These are phyloP conservation scores for Ptyas mucosa DNA, from an alignment of 2,113 vertebrate genomes.

Conservation along the genomic window DNA sequence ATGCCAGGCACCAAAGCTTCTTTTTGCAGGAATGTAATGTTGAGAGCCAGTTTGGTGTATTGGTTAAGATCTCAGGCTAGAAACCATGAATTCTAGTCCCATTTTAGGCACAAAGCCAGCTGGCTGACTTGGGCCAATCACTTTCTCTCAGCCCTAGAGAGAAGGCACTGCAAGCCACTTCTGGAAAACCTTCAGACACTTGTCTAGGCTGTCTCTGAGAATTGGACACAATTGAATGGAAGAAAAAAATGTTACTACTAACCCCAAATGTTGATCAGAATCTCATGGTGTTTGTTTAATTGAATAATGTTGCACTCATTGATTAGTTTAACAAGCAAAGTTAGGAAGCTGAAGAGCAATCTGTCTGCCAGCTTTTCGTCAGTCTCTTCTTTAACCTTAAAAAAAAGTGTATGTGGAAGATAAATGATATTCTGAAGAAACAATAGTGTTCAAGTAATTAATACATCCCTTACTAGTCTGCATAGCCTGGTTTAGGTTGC, in stretches of 20 bases:
- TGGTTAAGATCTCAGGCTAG: background rate
- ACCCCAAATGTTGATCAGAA: slow-evolving; percentile 80
- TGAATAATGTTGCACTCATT: slow-evolving; percentile 82
- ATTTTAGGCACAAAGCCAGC: background rate
- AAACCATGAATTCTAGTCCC: background rate
- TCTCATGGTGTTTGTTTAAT: slow-evolving; percentile 70
- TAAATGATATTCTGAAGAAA: background rate
- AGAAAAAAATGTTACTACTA: background rate
- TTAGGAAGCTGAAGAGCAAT: slow-evolving; percentile 86
- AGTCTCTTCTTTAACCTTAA: slow-evolving; percentile 82
- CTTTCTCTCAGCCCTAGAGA: background rate
- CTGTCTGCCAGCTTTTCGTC: slow-evolving; percentile 88
- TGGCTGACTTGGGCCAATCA: background rate
- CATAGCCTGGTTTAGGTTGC: background rate
- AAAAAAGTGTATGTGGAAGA: slow-evolving; percentile 10
- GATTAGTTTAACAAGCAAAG: slow-evolving; percentile 84
- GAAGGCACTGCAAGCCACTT: background rate
- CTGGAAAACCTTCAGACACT: background rate
- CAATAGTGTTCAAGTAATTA: background rate
- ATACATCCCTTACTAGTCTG: background rate
- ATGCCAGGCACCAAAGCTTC: background rate
- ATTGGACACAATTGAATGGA: background rate
- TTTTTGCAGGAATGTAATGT: slow-evolving; percentile 1
- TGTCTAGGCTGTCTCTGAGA: background rate
- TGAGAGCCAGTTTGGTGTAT: background rate